Conservation (phyloP, 1,140 invertebrate species). For the Goniozus legneri region DNA sequence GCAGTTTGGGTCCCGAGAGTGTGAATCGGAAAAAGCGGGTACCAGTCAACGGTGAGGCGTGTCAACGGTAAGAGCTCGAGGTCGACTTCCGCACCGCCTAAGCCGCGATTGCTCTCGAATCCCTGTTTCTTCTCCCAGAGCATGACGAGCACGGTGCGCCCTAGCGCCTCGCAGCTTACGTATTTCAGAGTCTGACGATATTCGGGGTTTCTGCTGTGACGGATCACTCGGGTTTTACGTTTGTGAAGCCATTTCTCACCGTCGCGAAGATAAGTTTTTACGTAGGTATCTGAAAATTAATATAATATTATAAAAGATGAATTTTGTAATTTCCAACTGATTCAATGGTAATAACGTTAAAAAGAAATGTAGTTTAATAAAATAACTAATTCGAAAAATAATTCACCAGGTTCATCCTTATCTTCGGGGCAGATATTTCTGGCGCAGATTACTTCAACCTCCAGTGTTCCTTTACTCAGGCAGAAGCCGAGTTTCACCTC, state of each 20-base stretch:
- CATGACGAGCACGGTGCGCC: constrained; percentile 80
- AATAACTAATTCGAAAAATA: constrained; percentile 13
- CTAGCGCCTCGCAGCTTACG: constrained; percentile 76
- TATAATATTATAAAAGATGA: too few species aligned
- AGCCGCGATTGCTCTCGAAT: constrained; percentile 81
- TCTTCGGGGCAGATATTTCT: constrained; percentile 55
- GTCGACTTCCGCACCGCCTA: constrained; percentile 81
- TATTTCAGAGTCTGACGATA: constrained; percentile 88
- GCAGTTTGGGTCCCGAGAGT: constrained; percentile 67
- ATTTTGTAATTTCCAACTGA: not conserved
- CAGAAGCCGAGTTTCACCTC: constrained; percentile 84
- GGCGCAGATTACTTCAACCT: constrained; percentile 78
- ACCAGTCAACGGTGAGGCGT: constrained; percentile 80
- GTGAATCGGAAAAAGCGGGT: constrained; percentile 81
- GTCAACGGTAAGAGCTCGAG: constrained; percentile 75
- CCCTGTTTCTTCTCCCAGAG: constrained; percentile 84
- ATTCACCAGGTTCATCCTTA: constrained; percentile 59
- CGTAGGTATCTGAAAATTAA: constrained; percentile 92
- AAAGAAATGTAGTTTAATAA: not conserved
- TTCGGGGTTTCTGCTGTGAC: constrained; percentile 75
- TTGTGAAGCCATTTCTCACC: constrained; percentile 85
- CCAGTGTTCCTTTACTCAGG: constrained; percentile 86
- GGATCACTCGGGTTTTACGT: constrained; percentile 81
- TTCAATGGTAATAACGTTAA: not conserved
- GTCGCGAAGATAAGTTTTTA: constrained; percentile 88